Base-by-base conservation (phyloP, 2,888 invertebrate species). In the Halictus quadricinctus region DNA sequence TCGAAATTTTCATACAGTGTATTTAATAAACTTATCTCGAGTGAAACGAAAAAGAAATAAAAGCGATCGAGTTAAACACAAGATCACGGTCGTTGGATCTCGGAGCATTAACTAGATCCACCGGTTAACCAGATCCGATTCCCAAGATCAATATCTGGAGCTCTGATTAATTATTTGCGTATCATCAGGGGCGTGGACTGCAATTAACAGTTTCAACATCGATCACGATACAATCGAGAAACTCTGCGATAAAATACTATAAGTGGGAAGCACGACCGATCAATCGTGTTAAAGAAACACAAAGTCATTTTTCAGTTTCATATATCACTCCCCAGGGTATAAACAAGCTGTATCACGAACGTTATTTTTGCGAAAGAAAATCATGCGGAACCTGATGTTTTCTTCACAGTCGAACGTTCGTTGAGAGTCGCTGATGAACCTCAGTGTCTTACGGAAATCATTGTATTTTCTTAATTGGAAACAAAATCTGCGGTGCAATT, bases 141-240 rank as follows among this genome's bases (percentile, higher is more conserved):
- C 48, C 25, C 79, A 72, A 79, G 84, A 88, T 90, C 84, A 73
- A 69, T 88, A 86, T 87, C 88, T 75, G 36, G 64, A 64, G 73
- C 80, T 73, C 84, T 87, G 89, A 90, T 90, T 89, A 90, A 89
- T 90, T 89, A 86, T 89, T 87, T 80, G 83, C 83, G 76, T 84
- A 84, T 87, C 83, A 78, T 79, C 72, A 78, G 70, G 66, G 80
- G 83, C 80, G 83, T 83, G 73, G 50, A 46, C 43, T 8, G 12
- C 36, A 72, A 78, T 78, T 41, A 78, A 70, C 54, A 72, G 54
- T 78, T 72, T 72, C 54, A 72, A 58, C 58, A 46, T 72, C 46
- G 12, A 13, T 21, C 58, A 0, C 12, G 29, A 29, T 15, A 72
- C 6, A n/a, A 70, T 43, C 70, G 70, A 21, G 43, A 43, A n/a